Conservation (phyloP, 2,888 invertebrate species). For the Bimastos eiseni region DNA sequence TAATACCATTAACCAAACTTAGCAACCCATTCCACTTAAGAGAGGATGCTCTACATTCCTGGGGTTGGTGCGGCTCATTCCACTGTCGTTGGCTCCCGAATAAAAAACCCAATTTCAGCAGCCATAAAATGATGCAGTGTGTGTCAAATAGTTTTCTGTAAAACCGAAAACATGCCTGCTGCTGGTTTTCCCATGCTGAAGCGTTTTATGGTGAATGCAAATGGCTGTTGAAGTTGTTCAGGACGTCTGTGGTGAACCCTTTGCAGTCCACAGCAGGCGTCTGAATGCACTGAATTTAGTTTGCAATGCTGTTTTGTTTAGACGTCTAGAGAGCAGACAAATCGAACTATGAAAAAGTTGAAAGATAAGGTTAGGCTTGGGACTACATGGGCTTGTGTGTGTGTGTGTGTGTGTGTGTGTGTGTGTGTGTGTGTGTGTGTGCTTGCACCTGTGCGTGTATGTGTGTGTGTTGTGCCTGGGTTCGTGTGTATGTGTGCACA, state of each 20-base stretch:
- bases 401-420: no score
- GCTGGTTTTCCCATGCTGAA: conserved; percentile 4
- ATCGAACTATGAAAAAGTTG: neutral
- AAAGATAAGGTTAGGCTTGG: neutral
- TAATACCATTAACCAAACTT: neutral
- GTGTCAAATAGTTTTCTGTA: neutral
- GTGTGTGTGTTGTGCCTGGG: no score
- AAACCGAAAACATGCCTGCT: neutral
- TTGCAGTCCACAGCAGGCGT: neutral
- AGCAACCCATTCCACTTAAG: neutral
- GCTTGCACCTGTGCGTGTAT: no score
- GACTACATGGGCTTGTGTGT: no score
- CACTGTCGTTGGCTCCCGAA: neutral
- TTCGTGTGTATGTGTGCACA: no score
- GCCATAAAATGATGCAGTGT: neutral
- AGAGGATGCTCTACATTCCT: neutral
- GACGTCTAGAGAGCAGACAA: neutral
- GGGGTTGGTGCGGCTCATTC: neutral
- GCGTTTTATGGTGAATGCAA: neutral
- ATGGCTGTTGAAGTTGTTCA: neutral
- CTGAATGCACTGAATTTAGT: neutral
- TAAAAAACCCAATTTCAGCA: neutral
- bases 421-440: no score
- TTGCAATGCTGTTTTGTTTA: neutral
- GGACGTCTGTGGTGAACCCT: neutral